These are phyloP conservation scores for Plebejus argus DNA, from an alignment of 2,888 invertebrate genomes.

Conservation along the genomic window DNA sequence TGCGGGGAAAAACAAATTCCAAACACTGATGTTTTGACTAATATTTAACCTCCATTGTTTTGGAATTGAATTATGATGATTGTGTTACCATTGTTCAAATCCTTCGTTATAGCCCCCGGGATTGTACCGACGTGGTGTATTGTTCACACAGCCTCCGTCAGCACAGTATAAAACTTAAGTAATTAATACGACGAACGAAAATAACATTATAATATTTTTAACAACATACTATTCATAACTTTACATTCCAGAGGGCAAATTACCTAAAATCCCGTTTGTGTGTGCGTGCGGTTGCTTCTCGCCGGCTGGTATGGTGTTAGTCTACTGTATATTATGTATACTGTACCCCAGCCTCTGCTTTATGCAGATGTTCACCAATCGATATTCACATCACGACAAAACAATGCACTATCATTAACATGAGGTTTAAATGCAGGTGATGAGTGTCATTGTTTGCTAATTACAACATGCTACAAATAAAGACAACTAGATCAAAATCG, in stretches of 20 bases:
- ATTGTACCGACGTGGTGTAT: not conserved
- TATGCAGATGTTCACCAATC: not conserved
- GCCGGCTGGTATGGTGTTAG: not conserved
- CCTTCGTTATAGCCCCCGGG: not conserved
- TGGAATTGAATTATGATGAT: not conserved
- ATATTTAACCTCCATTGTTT: not conserved
- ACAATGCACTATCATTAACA: not conserved
- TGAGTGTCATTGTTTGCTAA: not conserved
- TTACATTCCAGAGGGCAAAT: too few relatives aligned
- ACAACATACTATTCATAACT: too few relatives aligned
- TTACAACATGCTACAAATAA: not conserved
- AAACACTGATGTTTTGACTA: not conserved
- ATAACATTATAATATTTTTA: too few relatives aligned
- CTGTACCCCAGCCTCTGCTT: not conserved
- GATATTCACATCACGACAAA: not conserved
- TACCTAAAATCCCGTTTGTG: not conserved
- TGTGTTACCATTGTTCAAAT: not conserved
- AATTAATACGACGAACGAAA: too few relatives aligned
- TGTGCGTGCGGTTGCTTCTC: not conserved
- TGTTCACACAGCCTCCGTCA: not conserved
- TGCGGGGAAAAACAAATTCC: not conserved
- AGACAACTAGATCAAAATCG: not conserved
- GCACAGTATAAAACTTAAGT: not conserved
- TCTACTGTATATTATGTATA: not conserved
- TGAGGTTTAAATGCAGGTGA: not conserved